A percentile compares a stretch with the other conserved stretches of the same genome.
phyloP scores from a whole-genome alignment of 2,797 vertebrate genomes.

The Pseudomugil tenellus region DNA sequence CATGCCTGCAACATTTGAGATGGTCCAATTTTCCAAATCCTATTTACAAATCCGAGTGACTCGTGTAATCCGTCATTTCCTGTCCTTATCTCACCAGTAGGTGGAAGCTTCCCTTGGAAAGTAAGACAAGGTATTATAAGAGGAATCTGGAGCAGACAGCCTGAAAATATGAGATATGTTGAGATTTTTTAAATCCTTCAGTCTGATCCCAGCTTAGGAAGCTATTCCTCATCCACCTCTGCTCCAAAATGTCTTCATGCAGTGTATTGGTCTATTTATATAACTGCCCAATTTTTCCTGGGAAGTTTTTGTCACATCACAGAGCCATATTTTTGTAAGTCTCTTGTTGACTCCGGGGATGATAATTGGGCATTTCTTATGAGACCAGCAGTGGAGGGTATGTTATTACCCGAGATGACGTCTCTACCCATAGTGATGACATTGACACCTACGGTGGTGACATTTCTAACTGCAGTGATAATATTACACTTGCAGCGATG shows the following conservation, averaged over 20 bases:
- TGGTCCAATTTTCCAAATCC: conserved; percentile 70
- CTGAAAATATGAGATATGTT: conserved; percentile 73
- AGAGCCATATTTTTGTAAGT: conserved; percentile 8
- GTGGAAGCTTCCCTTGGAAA: conserved; percentile 53
- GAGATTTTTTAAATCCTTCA: conserved; percentile 61
- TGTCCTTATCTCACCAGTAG: conserved; percentile 58
- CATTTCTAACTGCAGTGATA: conserved; percentile 51
- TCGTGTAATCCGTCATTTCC: conserved; percentile 72
- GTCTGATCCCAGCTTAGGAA: conserved; percentile 69
- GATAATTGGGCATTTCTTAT: conserved; percentile 42
- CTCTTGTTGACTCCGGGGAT: conserved; percentile 23
- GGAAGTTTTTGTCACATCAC: conserved; percentile 29
- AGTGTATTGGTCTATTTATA: conserved; percentile 39
- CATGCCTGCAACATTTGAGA: conserved; percentile 56
- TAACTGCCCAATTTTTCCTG: conserved; percentile 34
- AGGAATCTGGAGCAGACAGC: conserved; percentile 48
- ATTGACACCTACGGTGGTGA: conserved; percentile 45
- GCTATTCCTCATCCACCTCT: conserved; percentile 49
- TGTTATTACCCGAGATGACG: conserved; percentile 40
- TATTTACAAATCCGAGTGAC: conserved; percentile 66
- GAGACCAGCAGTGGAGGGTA: conserved; percentile 18
- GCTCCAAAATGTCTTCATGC: conserved; percentile 55
- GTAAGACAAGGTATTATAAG: conserved; percentile 55
- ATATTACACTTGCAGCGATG: conserved; percentile 35
- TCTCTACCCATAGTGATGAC: conserved; percentile 54